Conservation (phyloP, 2,888 invertebrate genomes). For the Cheilosia grossa region DNA sequence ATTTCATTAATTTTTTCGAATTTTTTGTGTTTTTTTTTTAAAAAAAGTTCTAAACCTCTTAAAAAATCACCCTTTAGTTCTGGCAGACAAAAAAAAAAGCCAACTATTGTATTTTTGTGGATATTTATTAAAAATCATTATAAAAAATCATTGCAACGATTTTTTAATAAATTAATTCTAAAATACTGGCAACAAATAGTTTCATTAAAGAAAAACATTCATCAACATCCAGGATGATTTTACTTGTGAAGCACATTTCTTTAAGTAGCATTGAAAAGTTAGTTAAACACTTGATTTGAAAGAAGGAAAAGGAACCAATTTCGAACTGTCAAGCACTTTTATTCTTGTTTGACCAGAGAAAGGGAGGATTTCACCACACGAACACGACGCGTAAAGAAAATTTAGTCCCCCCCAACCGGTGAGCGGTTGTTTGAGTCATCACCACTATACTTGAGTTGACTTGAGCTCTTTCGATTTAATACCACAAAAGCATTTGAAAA, state of each 20-base stretch:
- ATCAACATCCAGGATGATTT: not conserved
- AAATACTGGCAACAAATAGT: not conserved
- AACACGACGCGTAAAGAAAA: conserved; percentile 12
- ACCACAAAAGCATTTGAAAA: conserved; percentile 38
- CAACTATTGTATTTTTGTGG: too few relatives aligned
- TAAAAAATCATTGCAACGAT: not conserved
- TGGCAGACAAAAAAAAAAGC: too few relatives aligned
- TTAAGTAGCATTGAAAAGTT: not conserved
- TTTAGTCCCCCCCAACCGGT: not conserved
- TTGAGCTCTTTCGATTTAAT: conserved; percentile 49
- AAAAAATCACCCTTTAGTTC: too few relatives aligned
- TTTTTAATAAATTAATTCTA: not conserved
- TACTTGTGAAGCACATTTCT: conserved; percentile 44
- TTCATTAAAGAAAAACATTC: not conserved
- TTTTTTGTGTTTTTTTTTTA: too few relatives aligned
- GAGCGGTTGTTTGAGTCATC: conserved; percentile 53
- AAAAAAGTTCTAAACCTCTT: too few relatives aligned
- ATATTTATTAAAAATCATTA: not conserved
- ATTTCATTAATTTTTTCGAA: too few relatives aligned
- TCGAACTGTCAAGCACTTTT: conserved; percentile 56
- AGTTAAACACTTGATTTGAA: conserved; percentile 2
- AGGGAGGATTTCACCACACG: conserved; percentile 10
- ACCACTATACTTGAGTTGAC: conserved; percentile 38
- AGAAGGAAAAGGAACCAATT: conserved; percentile 55
- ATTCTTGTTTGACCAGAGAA: conserved; percentile 31